A percentile compares a stretch with the other conserved stretches of the same genome.
Evolutionary conservation across 2,113 vertebrate species (phyloP).

Genomic region (Corythoichthys intestinalis): DNA sequence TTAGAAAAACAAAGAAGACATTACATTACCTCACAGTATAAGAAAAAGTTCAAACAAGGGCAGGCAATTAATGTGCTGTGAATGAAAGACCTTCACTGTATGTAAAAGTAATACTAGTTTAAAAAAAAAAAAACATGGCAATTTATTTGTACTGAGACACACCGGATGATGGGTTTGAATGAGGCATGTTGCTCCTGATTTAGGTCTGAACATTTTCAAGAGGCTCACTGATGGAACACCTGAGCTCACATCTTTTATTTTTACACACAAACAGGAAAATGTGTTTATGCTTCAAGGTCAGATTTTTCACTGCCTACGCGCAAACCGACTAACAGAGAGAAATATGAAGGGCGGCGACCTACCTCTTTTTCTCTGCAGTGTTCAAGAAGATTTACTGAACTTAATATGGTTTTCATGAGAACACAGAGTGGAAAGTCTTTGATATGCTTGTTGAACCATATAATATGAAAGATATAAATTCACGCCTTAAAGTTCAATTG

Average conservation of each 20-base stretch:
- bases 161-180: background rate
- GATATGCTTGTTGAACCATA: background rate
- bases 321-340: background rate
- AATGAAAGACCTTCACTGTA: no score
- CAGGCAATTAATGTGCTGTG: no score
- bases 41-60: no score
- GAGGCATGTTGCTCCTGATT: background rate
- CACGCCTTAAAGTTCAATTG: no score
- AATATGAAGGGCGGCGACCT: background rate
- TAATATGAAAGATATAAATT: no score
- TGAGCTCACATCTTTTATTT: background rate
- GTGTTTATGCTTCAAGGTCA: background rate
- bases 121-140: no score
- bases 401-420: background rate
- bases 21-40: no score
- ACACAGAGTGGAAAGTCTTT: background rate
- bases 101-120: no score
- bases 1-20: no score
- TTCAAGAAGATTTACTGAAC: background rate
- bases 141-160: no score
- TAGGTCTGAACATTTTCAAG: background rate
- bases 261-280: background rate
- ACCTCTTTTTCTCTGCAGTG: background rate
- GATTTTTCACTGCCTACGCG: background rate
- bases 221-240: background rate